Conservation (phyloP, 2,113 vertebrate genomes). For the Oryzias celebensis region DNA sequence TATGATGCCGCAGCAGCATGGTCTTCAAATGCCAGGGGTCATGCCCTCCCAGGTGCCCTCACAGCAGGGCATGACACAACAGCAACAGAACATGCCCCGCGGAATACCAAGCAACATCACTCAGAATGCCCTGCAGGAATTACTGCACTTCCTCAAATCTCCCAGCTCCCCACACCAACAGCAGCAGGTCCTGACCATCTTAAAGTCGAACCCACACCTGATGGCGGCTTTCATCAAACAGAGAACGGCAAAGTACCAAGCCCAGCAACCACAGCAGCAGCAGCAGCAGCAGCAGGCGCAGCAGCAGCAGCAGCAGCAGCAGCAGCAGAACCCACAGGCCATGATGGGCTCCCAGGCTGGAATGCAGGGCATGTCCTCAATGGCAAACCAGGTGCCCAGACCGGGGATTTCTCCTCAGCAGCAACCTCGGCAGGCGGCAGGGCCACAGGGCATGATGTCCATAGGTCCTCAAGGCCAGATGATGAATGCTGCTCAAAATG, state of each 20-base stretch:
- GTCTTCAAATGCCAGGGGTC: conserved; percentile 65
- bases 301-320: conserved; percentile 79
- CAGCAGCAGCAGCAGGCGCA: conserved; percentile 82
- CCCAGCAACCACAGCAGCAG: conserved; percentile 85
- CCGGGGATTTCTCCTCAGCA: conserved; percentile 85
- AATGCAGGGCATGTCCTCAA: conserved; percentile 86
- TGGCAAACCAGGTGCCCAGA: conserved; percentile 77
- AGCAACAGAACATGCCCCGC: conserved; percentile 77
- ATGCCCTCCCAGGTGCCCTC: conserved; percentile 67
- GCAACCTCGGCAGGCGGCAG: conserved; percentile 65
- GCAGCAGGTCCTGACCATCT: conserved; percentile 96
- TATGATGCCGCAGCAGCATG: conserved; percentile 79
- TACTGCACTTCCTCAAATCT: conserved; percentile 93
- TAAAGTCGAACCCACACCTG: conserved; percentile 97
- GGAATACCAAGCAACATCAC: conserved; percentile 84
- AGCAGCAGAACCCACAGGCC: conserved; percentile 70
- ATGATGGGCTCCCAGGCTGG: conserved; percentile 81
- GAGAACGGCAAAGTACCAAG: conserved; percentile 96
- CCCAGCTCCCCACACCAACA: conserved; percentile 96
- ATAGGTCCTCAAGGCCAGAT: conserved; percentile 89
- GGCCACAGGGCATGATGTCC: conserved; percentile 78
- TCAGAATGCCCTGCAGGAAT: conserved; percentile 91
- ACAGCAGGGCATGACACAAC: conserved; percentile 84
- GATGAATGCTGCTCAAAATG: conserved; percentile 86
- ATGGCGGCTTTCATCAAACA: conserved; percentile 99